These are phyloP conservation scores for Busseola fusca DNA, from an alignment of 2,888 invertebrate genomes.

Conservation along the genomic window DNA sequence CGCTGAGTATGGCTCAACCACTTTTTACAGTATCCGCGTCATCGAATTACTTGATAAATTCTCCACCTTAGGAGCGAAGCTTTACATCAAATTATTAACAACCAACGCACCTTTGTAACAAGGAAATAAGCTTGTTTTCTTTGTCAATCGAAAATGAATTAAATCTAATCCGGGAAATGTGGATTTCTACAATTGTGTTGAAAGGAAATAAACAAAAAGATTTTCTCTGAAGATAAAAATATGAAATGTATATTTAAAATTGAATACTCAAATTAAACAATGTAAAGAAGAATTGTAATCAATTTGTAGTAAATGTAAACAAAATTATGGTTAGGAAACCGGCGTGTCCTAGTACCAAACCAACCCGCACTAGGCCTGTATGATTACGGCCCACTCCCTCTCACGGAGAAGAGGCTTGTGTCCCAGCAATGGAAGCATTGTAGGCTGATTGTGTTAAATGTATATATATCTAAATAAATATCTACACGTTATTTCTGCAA, in stretches of 20 bases:
- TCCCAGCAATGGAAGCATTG: background rate
- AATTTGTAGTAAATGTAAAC: background rate
- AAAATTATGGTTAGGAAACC: background rate
- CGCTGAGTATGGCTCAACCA: slow-evolving; percentile 65
- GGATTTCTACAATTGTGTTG: slow-evolving; percentile 20
- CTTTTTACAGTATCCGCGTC: slow-evolving; percentile 73
- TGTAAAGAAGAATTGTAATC: background rate
- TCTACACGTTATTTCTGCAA: background rate
- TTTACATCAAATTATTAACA: slow-evolving; percentile 34
- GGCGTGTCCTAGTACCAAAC: background rate
- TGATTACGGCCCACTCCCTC: background rate
- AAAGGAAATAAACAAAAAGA: background rate
- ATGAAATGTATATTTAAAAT: slow-evolving; percentile 11
- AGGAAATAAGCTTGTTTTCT: slow-evolving; percentile 30
- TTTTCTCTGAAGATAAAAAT: slow-evolving; percentile 10
- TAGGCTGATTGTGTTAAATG: background rate
- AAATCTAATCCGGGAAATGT: slow-evolving; percentile 17
- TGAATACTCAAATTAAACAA: slow-evolving; percentile 6
- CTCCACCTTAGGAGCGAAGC: slow-evolving; percentile 45
- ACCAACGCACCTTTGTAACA: slow-evolving; percentile 8
- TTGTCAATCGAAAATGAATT: slow-evolving; percentile 33
- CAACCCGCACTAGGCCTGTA: background rate
- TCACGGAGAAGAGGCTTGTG: background rate
- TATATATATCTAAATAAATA: background rate
- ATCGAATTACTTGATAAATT: slow-evolving; percentile 68